Percentiles rank a stretch among this genome's conserved stretches.
Evolutionary conservation across 2,888 invertebrate species (phyloP).

Genomic region (Athalia circularis): DNA sequence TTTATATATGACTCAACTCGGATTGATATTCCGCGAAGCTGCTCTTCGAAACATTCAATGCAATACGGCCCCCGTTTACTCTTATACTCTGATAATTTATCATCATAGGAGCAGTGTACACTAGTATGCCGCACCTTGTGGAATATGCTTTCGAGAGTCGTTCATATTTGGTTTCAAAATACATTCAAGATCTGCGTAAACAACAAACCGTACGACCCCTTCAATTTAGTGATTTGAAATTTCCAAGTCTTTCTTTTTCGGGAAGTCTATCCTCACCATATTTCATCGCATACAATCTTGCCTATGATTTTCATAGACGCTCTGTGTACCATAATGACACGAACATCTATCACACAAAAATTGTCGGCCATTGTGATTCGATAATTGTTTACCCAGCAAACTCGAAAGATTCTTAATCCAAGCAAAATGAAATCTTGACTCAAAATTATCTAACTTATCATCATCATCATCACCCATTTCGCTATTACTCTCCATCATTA

Average conservation of each 20-base stretch:
- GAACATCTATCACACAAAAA: too few relatives aligned
- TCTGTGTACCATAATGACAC: too few relatives aligned
- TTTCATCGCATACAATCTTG: constrained; percentile 34
- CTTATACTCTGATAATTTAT: constrained; percentile 50
- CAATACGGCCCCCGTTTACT: too few relatives aligned
- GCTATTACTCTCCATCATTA: neutral
- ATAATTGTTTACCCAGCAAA: too few relatives aligned
- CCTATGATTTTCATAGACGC: neutral
- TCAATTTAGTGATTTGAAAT: constrained; percentile 48
- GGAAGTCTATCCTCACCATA: constrained; percentile 45
- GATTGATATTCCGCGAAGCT: too few relatives aligned
- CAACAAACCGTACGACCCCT: constrained; percentile 46
- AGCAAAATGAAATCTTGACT: neutral
- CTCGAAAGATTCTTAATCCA: constrained; percentile 49
- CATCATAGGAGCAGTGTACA: constrained; percentile 52
- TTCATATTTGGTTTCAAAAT: constrained; percentile 29
- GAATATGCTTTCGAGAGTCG: neutral
- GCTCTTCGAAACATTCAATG: too few relatives aligned
- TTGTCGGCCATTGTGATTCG: too few relatives aligned
- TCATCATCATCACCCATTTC: neutral
- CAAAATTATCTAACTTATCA: neutral
- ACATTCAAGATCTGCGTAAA: constrained; percentile 50
- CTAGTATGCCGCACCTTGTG: neutral
- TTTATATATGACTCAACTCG: too few relatives aligned
- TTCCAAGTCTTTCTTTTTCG: constrained; percentile 42